Evolutionary conservation across 2,113 vertebrate genomes (phyloP), one percentile per base, ranked within the genome.

Genomic region (Porphyrio hochstetteri): DNA sequence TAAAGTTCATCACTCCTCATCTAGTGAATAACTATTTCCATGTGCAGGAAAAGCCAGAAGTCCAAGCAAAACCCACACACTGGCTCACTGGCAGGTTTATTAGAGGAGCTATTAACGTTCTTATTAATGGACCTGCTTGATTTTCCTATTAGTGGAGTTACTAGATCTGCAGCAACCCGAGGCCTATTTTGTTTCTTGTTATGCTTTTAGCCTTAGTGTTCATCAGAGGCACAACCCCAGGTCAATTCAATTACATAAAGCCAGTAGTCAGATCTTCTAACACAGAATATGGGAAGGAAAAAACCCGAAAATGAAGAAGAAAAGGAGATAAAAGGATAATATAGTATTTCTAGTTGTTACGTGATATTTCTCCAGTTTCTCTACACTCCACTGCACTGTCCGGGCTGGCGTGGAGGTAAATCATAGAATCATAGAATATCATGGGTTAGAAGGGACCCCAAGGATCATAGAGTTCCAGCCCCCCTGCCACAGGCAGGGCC

Each of bases 321-420:
- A 57, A 77, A 61, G 2, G 69, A 67, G 60, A 21, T 31, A 27
- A 64, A 84, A 69, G 27, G 9, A 20, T 27, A 27, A 33, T 2
- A 52, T 46, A 55, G 17, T 53, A 48, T 36, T 78, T 82, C 55
- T 63, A 65, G 31, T 55, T 35, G 9, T 40, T 25, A 18, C 36
- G 68, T 53, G 56, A 21, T 18, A 23, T 67, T 12, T 63, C 42
- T 80, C 33, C 27, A 3, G 33, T 40, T 74, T 33, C 40, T 46
- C 33, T 74, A 6, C 25, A 9, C 13, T 31, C 38, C 28, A 7
- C 8, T 7, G 1, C 11, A 3, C 35, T 33, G 14, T 0, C 16
- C 25, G 14, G 55, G 35, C 50, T 50, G 10, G 1, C 7, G 13
- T 3, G 81, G 64, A 33, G n/a, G 29, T 16, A 63, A 48, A 46